Base-by-base conservation (phyloP, 2,113 vertebrate species). In the Glaucidium brasilianum region DNA sequence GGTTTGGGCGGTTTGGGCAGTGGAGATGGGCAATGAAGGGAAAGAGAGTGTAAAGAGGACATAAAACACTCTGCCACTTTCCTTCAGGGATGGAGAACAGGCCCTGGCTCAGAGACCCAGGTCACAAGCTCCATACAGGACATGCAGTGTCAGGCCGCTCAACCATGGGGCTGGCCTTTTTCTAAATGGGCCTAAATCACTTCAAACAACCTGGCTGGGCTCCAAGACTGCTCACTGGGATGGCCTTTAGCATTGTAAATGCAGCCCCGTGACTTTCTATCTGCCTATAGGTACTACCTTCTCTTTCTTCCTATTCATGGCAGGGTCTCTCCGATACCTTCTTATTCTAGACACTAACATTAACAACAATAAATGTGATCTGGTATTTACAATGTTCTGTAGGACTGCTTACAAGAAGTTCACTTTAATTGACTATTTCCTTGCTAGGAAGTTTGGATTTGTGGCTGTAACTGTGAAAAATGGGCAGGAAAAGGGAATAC, bases 121-220 rank as follows among this genome's bases (percentile, higher is more conserved):
- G 37, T 37, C 66, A 41, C 1, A 2, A 10, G 27, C 35, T 52
- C 55, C 39, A 45, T 6, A 19, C 17, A 43, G 43, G 55, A 30
- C 5, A 45, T 0, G 1, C 16, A 12, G 11, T 1, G 2, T 29
- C 71, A 68, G 29, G 41, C 35, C 55, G 30, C 55, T 63, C 55
- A 59, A 2, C 10, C n/a, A 23, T 1, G 0, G 0, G 56, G 29
- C 47, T 76, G 15, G 32, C 13, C 19, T 27, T 9, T 25, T 63
- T 22, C 63, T 52, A 18, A 35, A 74, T 4, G 29, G 30, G 15
- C 35, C 60, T 13, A 66, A 34, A 14, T 66, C 39, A 43, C 23
- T 58, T 39, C 56, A 55, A 5, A 3, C n/a, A 59, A 21, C 35
- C 41, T 17, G 26, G 4, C 29, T 50, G 50, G 12, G 27, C 64